phyloP scores from a whole-genome alignment of 2,797 vertebrate genomes.

The Chiroxiphia lanceolata region DNA sequence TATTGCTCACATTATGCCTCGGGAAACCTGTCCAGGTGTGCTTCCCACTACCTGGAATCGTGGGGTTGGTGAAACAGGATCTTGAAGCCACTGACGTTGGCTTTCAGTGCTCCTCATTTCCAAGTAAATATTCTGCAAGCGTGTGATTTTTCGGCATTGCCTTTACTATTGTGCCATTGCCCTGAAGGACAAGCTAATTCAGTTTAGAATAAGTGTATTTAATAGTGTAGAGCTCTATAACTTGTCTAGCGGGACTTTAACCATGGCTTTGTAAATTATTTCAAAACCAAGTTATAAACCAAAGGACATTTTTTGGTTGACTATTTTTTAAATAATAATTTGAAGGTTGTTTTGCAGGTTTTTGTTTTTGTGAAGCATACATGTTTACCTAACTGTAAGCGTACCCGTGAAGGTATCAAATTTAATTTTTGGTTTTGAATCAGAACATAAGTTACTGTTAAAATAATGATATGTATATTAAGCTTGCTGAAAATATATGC shows the following conservation, averaged over 20 bases:
- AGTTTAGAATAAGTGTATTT: constrained; percentile 36
- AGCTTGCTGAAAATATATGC: neutral
- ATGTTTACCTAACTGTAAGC: neutral
- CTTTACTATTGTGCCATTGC: constrained; percentile 52
- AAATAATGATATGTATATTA: neutral
- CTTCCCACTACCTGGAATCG: constrained; percentile 1
- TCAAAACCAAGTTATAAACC: constrained; percentile 23
- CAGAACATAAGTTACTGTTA: neutral
- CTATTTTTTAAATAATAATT: neutral
- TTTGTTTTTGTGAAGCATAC: neutral
- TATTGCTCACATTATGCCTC: neutral
- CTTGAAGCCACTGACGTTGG: constrained; percentile 5
- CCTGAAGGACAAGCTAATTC: constrained; percentile 59
- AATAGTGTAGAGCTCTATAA: constrained; percentile 14
- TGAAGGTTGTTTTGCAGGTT: neutral
- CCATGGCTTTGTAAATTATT: constrained; percentile 41
- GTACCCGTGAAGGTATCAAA: neutral
- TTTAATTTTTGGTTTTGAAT: neutral
- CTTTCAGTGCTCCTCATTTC: constrained; percentile 34
- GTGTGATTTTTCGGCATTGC: constrained; percentile 46
- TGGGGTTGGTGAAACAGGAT: neutral
- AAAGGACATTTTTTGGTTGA: neutral
- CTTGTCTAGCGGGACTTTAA: constrained; percentile 36
- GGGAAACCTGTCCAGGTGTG: constrained; percentile 19
- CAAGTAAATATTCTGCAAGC: constrained; percentile 53